These are phyloP conservation scores for Apotomis betuletana DNA, from an alignment of 2,888 invertebrate species.

Conservation along the genomic window DNA sequence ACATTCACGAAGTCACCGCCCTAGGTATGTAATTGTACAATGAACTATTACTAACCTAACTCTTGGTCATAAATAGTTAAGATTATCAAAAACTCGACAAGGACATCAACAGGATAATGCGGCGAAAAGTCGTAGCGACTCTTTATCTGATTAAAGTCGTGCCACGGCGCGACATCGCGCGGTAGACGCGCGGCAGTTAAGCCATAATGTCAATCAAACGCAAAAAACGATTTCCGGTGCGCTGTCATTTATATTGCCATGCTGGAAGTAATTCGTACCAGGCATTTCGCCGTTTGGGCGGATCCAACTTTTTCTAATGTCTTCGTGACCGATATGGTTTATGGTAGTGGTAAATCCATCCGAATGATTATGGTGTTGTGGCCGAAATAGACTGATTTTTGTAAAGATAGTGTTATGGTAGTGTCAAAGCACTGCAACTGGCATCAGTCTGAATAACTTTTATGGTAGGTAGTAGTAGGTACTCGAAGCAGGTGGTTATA, in stretches of 20 bases:
- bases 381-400: constrained; percentile 8
- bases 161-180: constrained; percentile 23
- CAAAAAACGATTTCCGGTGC: constrained; percentile 37
- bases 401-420: constrained; percentile 1
- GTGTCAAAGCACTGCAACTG: background rate
- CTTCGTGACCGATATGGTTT: constrained; percentile 31
- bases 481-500: too few species aligned
- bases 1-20: too few species aligned
- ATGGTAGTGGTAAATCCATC: constrained; percentile 17
- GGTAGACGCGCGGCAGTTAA: constrained; percentile 24
- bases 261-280: constrained; percentile 31
- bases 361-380: constrained; percentile 15
- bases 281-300: constrained; percentile 24
- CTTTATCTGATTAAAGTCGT: constrained; percentile 29
- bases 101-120: constrained; percentile 1
- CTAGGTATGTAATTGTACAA: too few species aligned
- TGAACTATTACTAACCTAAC: too few species aligned
- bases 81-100: constrained; percentile 2
- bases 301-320: constrained; percentile 32
- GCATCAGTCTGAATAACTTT: background rate
- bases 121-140: background rate
- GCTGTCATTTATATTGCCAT: constrained; percentile 14
- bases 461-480: too few species aligned
- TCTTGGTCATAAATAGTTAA: background rate
- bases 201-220: constrained; percentile 37